phyloP scores from a whole-genome alignment of 2,113 vertebrate genomes.

The Cryptomyrus ogoouensis region DNA sequence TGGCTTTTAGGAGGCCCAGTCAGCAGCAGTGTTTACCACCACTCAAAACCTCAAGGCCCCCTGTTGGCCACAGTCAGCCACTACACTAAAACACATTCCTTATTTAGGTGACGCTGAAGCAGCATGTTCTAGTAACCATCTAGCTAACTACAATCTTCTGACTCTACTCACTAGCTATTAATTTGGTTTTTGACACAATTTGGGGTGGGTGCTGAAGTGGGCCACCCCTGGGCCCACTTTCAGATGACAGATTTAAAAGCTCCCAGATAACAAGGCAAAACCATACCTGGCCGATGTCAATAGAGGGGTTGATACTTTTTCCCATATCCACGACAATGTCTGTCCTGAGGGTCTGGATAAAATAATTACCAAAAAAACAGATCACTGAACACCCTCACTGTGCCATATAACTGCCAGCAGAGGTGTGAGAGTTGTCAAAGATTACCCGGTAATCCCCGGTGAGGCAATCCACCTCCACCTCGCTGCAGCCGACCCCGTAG shows the following conservation, averaged over 20 bases:
- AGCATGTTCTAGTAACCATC: not conserved
- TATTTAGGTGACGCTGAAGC: not conserved
- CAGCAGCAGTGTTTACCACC: not conserved
- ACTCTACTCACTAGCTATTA: not conserved
- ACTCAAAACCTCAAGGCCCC: not conserved
- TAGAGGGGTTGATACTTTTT: constrained; percentile 75
- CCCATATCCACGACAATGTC: constrained; percentile 74
- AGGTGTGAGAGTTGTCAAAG: not conserved
- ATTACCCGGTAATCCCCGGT: constrained; percentile 81
- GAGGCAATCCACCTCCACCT: constrained; percentile 85
- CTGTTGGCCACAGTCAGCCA: not conserved
- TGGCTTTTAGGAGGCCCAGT: not conserved
- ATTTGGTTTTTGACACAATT: not conserved
- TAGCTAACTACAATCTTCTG: not conserved
- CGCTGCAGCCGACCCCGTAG: constrained; percentile 71
- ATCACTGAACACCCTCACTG: not conserved
- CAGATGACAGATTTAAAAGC: not conserved
- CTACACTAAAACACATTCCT: not conserved
- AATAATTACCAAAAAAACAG: not conserved
- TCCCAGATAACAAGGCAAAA: not conserved
- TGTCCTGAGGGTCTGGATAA: constrained; percentile 67
- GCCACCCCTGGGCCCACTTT: not conserved
- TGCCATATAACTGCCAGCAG: not conserved
- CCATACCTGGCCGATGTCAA: constrained; percentile 81
- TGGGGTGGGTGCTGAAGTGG: not conserved